Evolutionary conservation across 2,888 invertebrate species (phyloP), one percentile per base, ranked within the genome.

Genomic region (Drosophila neonasuta): DNA sequence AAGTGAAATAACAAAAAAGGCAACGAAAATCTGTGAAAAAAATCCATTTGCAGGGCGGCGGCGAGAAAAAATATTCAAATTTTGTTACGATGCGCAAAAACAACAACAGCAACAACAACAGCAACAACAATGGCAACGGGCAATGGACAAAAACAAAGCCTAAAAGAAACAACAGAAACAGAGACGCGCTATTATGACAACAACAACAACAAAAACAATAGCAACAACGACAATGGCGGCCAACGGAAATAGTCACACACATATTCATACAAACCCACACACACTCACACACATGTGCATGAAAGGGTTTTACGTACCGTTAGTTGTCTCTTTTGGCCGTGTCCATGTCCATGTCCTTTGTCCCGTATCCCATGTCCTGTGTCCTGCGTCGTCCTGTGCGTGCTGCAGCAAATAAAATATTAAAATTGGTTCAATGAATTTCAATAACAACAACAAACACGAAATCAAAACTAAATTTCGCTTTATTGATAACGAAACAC

Each of bases 381-480:
- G 74, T 48, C 51, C 36, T 60, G 20, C 50, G 68, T 58, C 46
- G 66, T 71, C 45, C 61, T 73, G 79, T 75, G 74, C 70, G 76
- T 76, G 71, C 69, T 75, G 77, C 78, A 87, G 77, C 78, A 88
- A 87, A 77, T 77, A 84, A 83, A 88, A 88, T 87, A 85, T 87
- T 85, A 84, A 85, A 85, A 85, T 86, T 85, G 84, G 88, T 87
- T 87, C 88, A 84, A 86, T 83, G 88, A 87, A 85, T 87, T 87
- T 85, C 86, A 85, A 87, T 87, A 85, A 87, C 81, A 81, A 81
- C 81, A 78, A 84, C 84, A 86, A 86, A 84, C 86, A 88, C 88
- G 84, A 85, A 85, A 85, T 85, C 84, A 85, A 85, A 85, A 85
- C 84, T 85, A 87, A 85, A 87, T 86, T 85, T 85, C 86, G 73